Base-by-base conservation (phyloP, 2,797 vertebrate species). In the Saxicola maurus region DNA sequence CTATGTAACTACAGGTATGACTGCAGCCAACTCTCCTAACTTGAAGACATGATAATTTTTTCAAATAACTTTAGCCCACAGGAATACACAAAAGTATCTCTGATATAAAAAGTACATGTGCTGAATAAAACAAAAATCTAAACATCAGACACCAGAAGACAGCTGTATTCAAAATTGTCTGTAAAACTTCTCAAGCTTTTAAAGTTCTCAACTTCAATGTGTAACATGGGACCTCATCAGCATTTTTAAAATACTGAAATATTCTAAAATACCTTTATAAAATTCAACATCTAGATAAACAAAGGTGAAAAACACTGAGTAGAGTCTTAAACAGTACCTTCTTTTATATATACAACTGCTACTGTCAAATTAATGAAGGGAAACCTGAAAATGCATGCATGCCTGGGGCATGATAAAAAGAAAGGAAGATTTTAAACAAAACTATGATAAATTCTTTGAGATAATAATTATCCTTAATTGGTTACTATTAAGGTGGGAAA, bases 1-100 rank as follows among this genome's bases (percentile, higher is more conserved):
- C 5, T 31, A 0, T 3, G 2, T 48, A 38, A 6, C 7, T 53
- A 28, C 1, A 7, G 3, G 1, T 40, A 30, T 43, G 12, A 27
- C 45, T 82, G 13, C 17, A 52, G 20, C 5, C 10, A 27, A 2
- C 13, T 38, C 16, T 45, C 13, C 5, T 76, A 64, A 17, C 9
- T 20, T 46, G 9, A 66, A 61, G 35, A 57, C 23, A 24, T 52
- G 0, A 3, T 27, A 4, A 1, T 10, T 30, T 71, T 80, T 84
- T n/a, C 1, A 6, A 56, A 33, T 28, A 67, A 1, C 10, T 75
- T 78, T 61, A 83, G 13, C 6, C 18, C 19, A 49, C 2, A 8
- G 6, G 4, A 71, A 37, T 67, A 7, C 10, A 66, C 12, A 67
- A 40, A 79, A 28, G 3, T 59, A 46, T 66, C 12, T 20, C n/a